A percentile compares a stretch with the other conserved stretches of the same genome.
phyloP scores from a whole-genome alignment of 2,113 vertebrate species.

The Sylvia atricapilla region DNA sequence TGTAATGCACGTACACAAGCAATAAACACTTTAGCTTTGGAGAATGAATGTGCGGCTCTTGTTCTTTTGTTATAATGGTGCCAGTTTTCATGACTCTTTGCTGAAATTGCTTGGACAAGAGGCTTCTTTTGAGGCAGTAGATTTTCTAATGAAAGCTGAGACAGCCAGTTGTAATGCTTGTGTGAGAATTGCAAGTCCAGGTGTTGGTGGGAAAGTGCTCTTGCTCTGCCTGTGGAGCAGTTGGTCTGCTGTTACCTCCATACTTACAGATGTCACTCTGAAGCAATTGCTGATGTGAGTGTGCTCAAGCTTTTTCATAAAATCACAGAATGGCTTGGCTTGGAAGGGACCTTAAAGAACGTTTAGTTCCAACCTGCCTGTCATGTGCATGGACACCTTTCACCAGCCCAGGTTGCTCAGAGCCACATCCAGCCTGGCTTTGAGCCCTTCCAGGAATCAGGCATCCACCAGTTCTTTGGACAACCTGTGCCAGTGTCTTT shows the following conservation, averaged over 20 bases:
- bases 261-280: background rate
- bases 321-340: background rate
- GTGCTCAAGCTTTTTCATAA: background rate
- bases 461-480: background rate
- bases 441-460: background rate
- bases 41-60: background rate
- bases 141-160: background rate
- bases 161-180: background rate
- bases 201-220: background rate
- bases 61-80: background rate
- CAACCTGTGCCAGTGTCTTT: background rate
- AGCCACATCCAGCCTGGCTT: background rate
- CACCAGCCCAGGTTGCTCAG: background rate
- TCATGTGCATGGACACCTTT: background rate
- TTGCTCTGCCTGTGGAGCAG: background rate
- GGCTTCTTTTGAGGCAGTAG: background rate
- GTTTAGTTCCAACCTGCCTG: no score
- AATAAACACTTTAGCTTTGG: background rate
- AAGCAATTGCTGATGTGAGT: background rate
- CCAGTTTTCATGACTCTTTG: background rate
- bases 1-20: background rate
- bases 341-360: background rate
- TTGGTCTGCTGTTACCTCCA: background rate
- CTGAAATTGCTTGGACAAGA: background rate
- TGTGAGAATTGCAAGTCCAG: background rate